These are phyloP conservation scores for Drosophila melanica DNA, from an alignment of 1,140 invertebrate genomes.

Conservation along the genomic window DNA sequence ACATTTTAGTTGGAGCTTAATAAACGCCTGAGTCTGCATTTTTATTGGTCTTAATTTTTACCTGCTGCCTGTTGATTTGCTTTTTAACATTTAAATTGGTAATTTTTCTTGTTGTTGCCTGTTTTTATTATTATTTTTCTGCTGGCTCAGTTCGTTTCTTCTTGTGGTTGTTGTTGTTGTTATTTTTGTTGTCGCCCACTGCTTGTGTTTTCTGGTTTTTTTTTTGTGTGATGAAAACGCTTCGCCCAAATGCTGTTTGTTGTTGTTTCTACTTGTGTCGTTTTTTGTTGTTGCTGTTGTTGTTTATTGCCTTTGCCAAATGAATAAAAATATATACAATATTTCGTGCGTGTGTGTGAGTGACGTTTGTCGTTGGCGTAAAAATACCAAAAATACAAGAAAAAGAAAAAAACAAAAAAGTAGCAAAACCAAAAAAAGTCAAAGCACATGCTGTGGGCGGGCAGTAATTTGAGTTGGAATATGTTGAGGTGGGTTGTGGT, in stretches of 20 bases:
- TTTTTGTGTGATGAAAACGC: constrained; percentile 40
- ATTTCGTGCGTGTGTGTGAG: constrained; percentile 63
- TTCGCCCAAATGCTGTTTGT: constrained; percentile 61
- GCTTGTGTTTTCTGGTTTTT: constrained; percentile 32
- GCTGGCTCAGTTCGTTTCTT: constrained; percentile 29
- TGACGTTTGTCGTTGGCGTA: constrained; percentile 64
- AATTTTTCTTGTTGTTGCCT: constrained; percentile 53
- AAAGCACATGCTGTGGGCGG: constrained; percentile 66
- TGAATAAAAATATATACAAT: constrained; percentile 81
- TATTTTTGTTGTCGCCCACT: constrained; percentile 67
- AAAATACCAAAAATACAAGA: constrained; percentile 31
- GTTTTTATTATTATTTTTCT: constrained; percentile 30
- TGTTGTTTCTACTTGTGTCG: constrained; percentile 46
- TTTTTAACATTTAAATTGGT: constrained; percentile 78
- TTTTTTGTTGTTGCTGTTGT: constrained; percentile 51
- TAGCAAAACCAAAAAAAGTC: constrained; percentile 49
- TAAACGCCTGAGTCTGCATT: constrained; percentile 63
- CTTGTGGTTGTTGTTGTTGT: constrained; percentile 35
- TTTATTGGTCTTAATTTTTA: constrained; percentile 79
- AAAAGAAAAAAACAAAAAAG: constrained; percentile 25
- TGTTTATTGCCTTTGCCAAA: constrained; percentile 78
- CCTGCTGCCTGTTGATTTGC: constrained; percentile 54
- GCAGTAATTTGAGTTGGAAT: constrained; percentile 48
- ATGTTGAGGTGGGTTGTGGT: constrained; percentile 42
- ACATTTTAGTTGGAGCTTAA: constrained; percentile 56